Evolutionary conservation across 1,140 invertebrate genomes (phyloP), one percentile per base, ranked within the genome.

Genomic region (Zaprionus ornatus): DNA sequence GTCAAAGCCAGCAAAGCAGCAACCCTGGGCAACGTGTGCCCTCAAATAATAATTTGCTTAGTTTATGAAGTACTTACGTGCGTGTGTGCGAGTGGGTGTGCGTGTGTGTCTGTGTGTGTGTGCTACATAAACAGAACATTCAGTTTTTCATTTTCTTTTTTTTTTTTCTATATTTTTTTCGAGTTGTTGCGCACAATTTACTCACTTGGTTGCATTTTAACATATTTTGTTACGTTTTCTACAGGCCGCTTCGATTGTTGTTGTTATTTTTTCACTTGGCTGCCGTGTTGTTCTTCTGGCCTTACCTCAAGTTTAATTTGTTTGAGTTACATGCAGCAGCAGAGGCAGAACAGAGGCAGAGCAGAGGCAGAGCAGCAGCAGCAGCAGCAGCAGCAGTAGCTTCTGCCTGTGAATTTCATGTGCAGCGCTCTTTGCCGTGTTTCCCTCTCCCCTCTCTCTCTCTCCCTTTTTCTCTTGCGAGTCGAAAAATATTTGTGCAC

Each of bases 31-130:
- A 42, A 55, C 74, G 59, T 80, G 84, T 76, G 85, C 85, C 88
- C 85, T 88, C 88, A 88, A 85, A 90, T 90, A 90, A 90, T 90
- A 90, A 90, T 90, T 90, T 90, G 85, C 85, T 90, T 90, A 90
- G 85, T 88, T 88, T 90, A 88, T 88, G 80, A 84, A 84, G 85
- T 86, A 77, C 61, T 50, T 63, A 45, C 61, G 57, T 68, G 50
- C 59, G 48, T 56, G 55, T 54, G 25, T 68, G 64, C 68, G 60
- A 68, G 40, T 42, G 62, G 45, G 60, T 64, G 32, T 68, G 62
- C 35, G 45, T 48, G 52, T 52, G 59, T 69, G 55, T 61, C 55
- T 69, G 65, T 75, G 79, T 64, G 50, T 77, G 68, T 77, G 64
- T 75, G 82, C 82, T 86, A 86, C 82, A 86, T 86, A 85, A 85